Percentiles rank a stretch among this genome's conserved stretches.
Conservation (phyloP, 30 jellyfish, hydroid and myxozoan genomes). For the Rhopilema esculentum region DNA sequence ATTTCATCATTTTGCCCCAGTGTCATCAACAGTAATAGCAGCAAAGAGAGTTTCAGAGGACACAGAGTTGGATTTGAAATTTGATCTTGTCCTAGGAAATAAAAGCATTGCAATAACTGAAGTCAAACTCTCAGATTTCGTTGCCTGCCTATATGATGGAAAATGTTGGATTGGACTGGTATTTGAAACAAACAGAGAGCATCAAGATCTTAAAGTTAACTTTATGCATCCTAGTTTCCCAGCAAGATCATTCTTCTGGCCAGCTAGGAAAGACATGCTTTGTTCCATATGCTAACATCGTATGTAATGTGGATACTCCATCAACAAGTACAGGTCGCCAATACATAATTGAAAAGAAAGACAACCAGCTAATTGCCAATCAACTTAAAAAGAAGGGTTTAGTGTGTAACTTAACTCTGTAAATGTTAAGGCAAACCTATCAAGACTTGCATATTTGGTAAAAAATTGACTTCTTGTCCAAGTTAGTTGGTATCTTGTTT, state of each 20-base stretch:
- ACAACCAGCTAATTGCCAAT: background rate
- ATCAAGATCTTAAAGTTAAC: conserved; percentile 1
- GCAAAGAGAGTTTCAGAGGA: conserved; percentile 36
- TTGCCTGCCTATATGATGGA: conserved; percentile 16
- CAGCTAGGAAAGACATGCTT: conserved; percentile 29
- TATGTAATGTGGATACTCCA: conserved; percentile 10
- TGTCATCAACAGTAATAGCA: background rate
- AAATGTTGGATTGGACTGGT: conserved; percentile 9
- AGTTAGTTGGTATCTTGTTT: background rate
- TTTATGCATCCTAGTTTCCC: conserved; percentile 34
- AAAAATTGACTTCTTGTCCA: background rate
- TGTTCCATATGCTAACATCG: conserved; percentile 6
- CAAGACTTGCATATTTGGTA: background rate
- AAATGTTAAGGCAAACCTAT: conserved; percentile 8
- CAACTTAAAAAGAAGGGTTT: background rate
- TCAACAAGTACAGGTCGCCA: conserved; percentile 21
- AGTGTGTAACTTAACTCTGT: background rate
- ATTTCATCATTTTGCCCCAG: conserved; percentile 23
- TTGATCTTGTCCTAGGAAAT: conserved; percentile 17
- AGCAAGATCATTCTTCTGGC: conserved; percentile 25
- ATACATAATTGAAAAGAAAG: background rate
- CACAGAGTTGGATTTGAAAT: background rate
- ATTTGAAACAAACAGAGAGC: background rate
- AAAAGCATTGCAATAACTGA: background rate
- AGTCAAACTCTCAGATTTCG: background rate